phyloP scores from a whole-genome alignment of 2,888 invertebrate species.

The Anorthoa munda region DNA sequence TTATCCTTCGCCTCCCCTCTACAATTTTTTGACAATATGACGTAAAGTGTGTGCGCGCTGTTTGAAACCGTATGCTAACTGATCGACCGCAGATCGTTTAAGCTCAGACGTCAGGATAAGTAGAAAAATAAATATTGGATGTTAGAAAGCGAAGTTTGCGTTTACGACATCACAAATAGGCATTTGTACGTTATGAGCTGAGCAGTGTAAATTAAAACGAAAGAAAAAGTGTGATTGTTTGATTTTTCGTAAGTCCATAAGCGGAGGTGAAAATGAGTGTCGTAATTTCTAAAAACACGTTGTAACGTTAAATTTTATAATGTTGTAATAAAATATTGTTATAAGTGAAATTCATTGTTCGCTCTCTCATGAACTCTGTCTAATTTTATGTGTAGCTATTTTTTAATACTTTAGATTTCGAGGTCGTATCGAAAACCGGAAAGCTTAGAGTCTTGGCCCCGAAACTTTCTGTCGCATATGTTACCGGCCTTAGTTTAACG shows the following conservation, averaged over 20 bases:
- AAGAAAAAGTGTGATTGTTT: slow-evolving; percentile 90
- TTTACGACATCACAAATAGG: slow-evolving; percentile 82
- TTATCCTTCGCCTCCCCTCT: slow-evolving; percentile 88
- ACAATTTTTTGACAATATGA: slow-evolving; percentile 79
- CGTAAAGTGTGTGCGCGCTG: slow-evolving; percentile 82
- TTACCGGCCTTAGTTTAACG: slow-evolving; percentile 32
- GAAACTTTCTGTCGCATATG: slow-evolving; percentile 79
- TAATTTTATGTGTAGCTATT: slow-evolving; percentile 87
- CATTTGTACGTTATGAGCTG: slow-evolving; percentile 82
- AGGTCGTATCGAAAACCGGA: slow-evolving; percentile 85
- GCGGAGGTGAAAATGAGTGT: slow-evolving; percentile 76
- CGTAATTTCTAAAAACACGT: slow-evolving; percentile 69
- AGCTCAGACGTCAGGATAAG: slow-evolving; percentile 86
- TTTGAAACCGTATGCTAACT: slow-evolving; percentile 85
- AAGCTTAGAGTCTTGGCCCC: slow-evolving; percentile 73
- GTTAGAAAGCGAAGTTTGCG: slow-evolving; percentile 89
- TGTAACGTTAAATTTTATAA: slow-evolving; percentile 60
- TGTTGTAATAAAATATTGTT: slow-evolving; percentile 63
- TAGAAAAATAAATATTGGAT: slow-evolving; percentile 90
- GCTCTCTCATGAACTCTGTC: slow-evolving; percentile 81
- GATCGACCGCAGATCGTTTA: slow-evolving; percentile 74
- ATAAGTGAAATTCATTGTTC: slow-evolving; percentile 74
- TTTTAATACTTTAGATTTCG: slow-evolving; percentile 81
- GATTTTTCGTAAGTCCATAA: slow-evolving; percentile 82
- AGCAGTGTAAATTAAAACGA: slow-evolving; percentile 87